Percentiles rank a stretch among this genome's conserved stretches.
phyloP scores from a whole-genome alignment of 2,888 invertebrate genomes.

The Octodonta nipae region DNA sequence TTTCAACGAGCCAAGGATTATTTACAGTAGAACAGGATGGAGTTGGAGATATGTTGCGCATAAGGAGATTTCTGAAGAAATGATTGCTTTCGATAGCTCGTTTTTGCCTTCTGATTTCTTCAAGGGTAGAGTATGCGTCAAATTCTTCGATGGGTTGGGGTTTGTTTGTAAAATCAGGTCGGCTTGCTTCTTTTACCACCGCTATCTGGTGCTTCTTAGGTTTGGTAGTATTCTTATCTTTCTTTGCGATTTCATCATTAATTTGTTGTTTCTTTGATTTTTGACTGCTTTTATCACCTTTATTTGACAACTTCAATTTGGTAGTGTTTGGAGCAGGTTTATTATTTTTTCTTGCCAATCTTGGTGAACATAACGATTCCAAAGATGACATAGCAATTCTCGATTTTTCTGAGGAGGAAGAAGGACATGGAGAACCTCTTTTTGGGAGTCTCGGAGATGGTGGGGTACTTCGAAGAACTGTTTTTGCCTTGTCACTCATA shows the following conservation, averaged over 20 bases:
- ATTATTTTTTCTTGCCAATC: constrained; percentile 11
- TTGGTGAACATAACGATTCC: constrained; percentile 25
- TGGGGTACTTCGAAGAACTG: constrained; percentile 17
- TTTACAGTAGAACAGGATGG: constrained; percentile 31
- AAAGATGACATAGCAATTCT: constrained; percentile 22
- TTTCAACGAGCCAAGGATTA: constrained; percentile 51
- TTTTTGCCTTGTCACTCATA: constrained; percentile 28
- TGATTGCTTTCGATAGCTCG: constrained; percentile 47
- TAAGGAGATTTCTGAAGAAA: constrained; percentile 59
- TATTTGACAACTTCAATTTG: constrained; percentile 6
- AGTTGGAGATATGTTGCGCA: constrained; percentile 39
- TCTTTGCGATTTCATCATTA: constrained; percentile 26
- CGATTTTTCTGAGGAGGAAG: constrained; percentile 20
- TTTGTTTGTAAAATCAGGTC: too few relatives aligned
- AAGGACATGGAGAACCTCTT: constrained; percentile 19
- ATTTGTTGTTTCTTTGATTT: constrained; percentile 31
- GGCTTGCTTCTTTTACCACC: constrained; percentile 24
- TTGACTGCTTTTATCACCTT: constrained; percentile 22
- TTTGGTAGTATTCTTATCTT: constrained; percentile 17
- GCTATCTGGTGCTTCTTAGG: constrained; percentile 15
- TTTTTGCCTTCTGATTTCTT: constrained; percentile 44
- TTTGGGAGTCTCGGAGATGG: constrained; percentile 14
- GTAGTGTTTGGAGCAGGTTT: constrained; percentile 6
- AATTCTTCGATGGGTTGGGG: too few relatives aligned
- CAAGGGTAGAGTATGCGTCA: constrained; percentile 22